phyloP scores from a whole-genome alignment of 2,797 vertebrate species.

The Galaxias olidus region DNA sequence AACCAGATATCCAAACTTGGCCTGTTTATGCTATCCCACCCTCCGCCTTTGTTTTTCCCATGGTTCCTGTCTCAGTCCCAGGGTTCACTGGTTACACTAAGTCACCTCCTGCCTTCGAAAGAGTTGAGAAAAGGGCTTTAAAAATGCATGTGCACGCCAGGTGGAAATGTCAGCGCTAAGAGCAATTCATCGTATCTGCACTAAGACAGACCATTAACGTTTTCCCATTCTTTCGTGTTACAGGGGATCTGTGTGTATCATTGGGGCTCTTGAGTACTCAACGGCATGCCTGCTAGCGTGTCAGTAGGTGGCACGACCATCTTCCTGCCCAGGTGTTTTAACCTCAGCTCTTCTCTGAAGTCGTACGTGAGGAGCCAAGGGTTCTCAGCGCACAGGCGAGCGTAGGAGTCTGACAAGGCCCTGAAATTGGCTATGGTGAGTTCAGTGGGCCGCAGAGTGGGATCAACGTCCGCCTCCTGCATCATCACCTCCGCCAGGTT shows the following conservation, averaged over 20 bases:
- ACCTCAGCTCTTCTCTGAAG: slow-evolving; percentile 85
- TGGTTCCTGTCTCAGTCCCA: slow-evolving; percentile 11
- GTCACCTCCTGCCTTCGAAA: slow-evolving; percentile 34
- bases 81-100: slow-evolving; percentile 26
- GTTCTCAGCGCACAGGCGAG: slow-evolving; percentile 78
- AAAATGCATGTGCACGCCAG: slow-evolving; percentile 68
- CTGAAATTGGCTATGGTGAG: slow-evolving; percentile 84
- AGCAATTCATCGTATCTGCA: slow-evolving; percentile 56
- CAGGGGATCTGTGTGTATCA: slow-evolving; percentile 25
- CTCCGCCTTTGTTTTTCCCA: slow-evolving; percentile 12
- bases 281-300: background rate
- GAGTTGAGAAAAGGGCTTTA: slow-evolving; percentile 45
- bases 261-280: slow-evolving; percentile 6
- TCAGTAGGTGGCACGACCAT: slow-evolving; percentile 3
- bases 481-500: slow-evolving; percentile 83
- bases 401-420: slow-evolving; percentile 83
- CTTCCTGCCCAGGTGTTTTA: slow-evolving; percentile 48
- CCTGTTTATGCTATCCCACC: slow-evolving; percentile 4
- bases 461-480: slow-evolving; percentile 84
- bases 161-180: slow-evolving; percentile 69
- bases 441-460: slow-evolving; percentile 81
- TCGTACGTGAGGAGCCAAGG: slow-evolving; percentile 78
- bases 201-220: slow-evolving; percentile 49
- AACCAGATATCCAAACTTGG: slow-evolving; percentile 9
- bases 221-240: slow-evolving; percentile 21